Evolutionary conservation across 2,113 vertebrate genomes (phyloP).

Genomic region (Psammodynastes pulverulentus): DNA sequence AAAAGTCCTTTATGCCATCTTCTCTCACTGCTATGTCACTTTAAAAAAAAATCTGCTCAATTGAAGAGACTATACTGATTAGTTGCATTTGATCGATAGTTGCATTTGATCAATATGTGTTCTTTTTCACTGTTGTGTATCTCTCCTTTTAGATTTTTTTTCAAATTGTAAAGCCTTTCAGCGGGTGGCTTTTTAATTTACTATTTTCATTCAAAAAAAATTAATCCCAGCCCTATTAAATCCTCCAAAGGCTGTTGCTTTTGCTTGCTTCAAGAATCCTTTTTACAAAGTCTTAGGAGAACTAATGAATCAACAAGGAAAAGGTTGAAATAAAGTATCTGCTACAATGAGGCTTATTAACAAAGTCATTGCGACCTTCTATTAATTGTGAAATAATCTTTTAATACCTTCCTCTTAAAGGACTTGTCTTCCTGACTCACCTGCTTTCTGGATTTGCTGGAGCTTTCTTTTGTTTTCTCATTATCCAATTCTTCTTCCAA

Average conservation of each 20-base stretch:
- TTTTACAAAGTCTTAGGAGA: slow-evolving; percentile 38
- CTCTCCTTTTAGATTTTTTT: neutral
- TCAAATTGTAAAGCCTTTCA: neutral
- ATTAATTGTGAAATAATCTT: slow-evolving; percentile 49
- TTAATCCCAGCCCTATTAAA: slow-evolving; percentile 46
- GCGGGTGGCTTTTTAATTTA: neutral
- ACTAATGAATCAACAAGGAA: slow-evolving; percentile 45
- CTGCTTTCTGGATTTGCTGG: neutral
- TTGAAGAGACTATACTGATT: slow-evolving; percentile 35
- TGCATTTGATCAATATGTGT: slow-evolving; percentile 46
- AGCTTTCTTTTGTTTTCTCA: slow-evolving; percentile 46
- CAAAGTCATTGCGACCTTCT: slow-evolving; percentile 25
- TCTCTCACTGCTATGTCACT: too few species aligned
- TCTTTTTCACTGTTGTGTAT: slow-evolving; percentile 30
- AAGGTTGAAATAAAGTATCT: slow-evolving; percentile 31
- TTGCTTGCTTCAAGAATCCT: slow-evolving; percentile 32
- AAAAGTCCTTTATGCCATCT: slow-evolving; percentile 60
- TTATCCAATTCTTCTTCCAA: slow-evolving; percentile 31
- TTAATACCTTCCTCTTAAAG: slow-evolving; percentile 52
- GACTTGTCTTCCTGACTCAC: slow-evolving; percentile 38
- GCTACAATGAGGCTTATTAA: slow-evolving; percentile 37
- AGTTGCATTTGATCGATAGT: slow-evolving; percentile 45
- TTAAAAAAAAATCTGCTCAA: neutral
- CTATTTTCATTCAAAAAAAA: slow-evolving; percentile 2
- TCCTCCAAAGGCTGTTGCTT: slow-evolving; percentile 46